A percentile compares a stretch with the other conserved stretches of the same genome.
phyloP scores from a whole-genome alignment of 1,140 invertebrate genomes.

The Tetranychus urticae region DNA sequence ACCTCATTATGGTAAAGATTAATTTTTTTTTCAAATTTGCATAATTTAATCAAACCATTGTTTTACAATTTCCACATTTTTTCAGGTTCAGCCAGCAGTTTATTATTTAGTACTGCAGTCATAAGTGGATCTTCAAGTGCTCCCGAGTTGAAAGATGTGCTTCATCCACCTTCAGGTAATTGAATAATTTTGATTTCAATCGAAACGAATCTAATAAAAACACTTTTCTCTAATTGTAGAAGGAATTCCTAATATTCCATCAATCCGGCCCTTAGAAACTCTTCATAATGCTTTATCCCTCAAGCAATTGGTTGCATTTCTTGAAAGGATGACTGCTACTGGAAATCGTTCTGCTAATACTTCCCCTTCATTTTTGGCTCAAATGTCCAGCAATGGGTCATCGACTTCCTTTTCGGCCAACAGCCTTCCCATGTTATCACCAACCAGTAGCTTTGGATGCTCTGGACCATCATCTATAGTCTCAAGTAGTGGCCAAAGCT shows the following conservation, averaged over 20 bases:
- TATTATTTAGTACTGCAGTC: constrained; percentile 67
- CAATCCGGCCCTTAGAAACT: constrained; percentile 77
- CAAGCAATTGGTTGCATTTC: constrained; percentile 59
- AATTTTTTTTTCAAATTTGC: constrained; percentile 10
- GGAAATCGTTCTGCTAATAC: neutral
- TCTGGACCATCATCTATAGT: constrained; percentile 31
- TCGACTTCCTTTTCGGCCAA: neutral
- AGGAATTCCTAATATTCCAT: constrained; percentile 26
- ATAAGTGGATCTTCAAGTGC: constrained; percentile 75
- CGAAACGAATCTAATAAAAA: neutral
- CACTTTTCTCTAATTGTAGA: neutral
- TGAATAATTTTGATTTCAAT: neutral
- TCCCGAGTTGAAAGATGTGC: constrained; percentile 63
- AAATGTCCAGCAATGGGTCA: neutral
- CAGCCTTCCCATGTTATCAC: neutral
- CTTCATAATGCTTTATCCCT: constrained; percentile 81
- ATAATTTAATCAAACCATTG: neutral
- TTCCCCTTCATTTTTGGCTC: neutral
- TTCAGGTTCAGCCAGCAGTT: constrained; percentile 39
- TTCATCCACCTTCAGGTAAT: constrained; percentile 18
- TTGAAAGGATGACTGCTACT: constrained; percentile 19
- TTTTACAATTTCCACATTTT: neutral
- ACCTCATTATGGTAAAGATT: constrained; percentile 18
- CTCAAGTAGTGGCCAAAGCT: constrained; percentile 37
- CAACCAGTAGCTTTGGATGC: constrained; percentile 18